These are phyloP conservation scores for Minunthozetes semirufus DNA, from an alignment of 2,888 invertebrate genomes.

Conservation along the genomic window DNA sequence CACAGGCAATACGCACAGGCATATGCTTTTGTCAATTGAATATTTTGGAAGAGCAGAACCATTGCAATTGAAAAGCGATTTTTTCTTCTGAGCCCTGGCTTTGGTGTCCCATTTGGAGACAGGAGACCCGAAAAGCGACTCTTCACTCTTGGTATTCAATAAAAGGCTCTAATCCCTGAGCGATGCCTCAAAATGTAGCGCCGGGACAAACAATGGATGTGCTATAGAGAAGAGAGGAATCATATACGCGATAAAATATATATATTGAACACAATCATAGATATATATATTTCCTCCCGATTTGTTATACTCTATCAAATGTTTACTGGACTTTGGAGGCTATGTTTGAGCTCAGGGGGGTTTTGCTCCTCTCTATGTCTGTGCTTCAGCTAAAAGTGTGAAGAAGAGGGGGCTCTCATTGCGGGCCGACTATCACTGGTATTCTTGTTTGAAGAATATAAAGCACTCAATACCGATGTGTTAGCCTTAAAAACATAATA, in stretches of 20 bases:
- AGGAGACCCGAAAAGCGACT: too few species aligned
- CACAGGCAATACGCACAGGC: not conserved
- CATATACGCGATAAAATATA: not conserved
- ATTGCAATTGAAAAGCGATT: too few species aligned
- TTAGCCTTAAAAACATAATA: not conserved
- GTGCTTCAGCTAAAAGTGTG: not conserved
- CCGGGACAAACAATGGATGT: too few species aligned
- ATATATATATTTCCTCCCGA: slow-evolving; percentile 27
- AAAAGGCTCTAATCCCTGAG: too few species aligned
- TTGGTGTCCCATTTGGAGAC: too few species aligned
- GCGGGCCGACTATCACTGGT: not conserved
- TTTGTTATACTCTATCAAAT: slow-evolving; percentile 30
- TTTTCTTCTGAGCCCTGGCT: too few species aligned
- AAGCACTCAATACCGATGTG: not conserved
- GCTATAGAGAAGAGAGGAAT: too few species aligned
- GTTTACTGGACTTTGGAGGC: slow-evolving; percentile 11
- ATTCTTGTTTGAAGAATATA: not conserved
- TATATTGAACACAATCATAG: not conserved
- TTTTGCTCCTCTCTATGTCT: not conserved
- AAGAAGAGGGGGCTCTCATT: not conserved
- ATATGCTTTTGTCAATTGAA: too few species aligned
- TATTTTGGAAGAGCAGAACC: too few species aligned
- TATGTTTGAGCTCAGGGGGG: not conserved
- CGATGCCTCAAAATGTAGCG: too few species aligned
- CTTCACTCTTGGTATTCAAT: too few species aligned